Conservation (phyloP, 1,140 invertebrate species). For the Drosophila ironensis region DNA sequence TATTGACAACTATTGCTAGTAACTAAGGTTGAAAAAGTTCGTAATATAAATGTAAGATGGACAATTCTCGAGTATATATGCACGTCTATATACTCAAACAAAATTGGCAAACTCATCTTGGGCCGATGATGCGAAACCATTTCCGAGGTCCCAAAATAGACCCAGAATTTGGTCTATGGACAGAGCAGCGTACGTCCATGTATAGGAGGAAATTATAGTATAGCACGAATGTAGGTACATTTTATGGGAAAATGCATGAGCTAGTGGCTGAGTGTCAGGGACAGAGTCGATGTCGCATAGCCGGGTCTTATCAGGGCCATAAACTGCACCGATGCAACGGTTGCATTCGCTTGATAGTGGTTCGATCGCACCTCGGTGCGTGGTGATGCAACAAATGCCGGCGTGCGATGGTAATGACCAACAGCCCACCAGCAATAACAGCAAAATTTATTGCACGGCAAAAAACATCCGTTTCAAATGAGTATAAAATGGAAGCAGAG, state of each 20-base stretch:
- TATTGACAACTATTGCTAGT: too few relatives aligned
- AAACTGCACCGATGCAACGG: constrained; percentile 34
- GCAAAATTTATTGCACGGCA: constrained; percentile 4
- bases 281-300: constrained; percentile 27
- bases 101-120: constrained; percentile 41
- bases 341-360: constrained; percentile 24
- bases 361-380: constrained; percentile 39
- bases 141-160: constrained; percentile 59
- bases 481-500: too few relatives aligned
- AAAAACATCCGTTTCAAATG: background rate
- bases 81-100: too few relatives aligned
- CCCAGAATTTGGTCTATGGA: constrained; percentile 16
- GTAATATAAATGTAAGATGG: too few relatives aligned
- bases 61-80: too few relatives aligned
- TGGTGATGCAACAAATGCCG: constrained; percentile 34
- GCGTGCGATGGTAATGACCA: constrained; percentile 37
- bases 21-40: too few relatives aligned
- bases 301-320: constrained; percentile 26
- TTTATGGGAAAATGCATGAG: constrained; percentile 15
- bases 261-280: constrained; percentile 33
- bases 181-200: constrained; percentile 1
- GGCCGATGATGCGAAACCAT: constrained; percentile 34
- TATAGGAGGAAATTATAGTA: background rate
- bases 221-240: constrained; percentile 33
- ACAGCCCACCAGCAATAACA: constrained; percentile 9